A percentile compares a stretch with the other conserved stretches of the same genome.
Conservation (phyloP, 2,113 vertebrate genomes). For the Oncorhynchus clarkii region DNA sequence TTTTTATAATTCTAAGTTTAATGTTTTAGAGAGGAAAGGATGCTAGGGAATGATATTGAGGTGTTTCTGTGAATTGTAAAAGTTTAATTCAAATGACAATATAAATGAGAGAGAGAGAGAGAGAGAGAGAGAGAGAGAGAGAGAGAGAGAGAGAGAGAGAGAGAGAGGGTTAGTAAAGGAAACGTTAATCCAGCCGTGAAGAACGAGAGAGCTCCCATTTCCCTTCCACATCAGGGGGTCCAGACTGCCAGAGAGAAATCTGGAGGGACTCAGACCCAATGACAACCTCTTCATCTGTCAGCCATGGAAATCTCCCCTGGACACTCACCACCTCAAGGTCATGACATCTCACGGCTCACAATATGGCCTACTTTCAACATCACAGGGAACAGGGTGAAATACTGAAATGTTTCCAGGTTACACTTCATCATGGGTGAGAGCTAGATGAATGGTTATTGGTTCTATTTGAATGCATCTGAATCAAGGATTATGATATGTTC, state of each 20-base stretch:
- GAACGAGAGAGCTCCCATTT: neutral
- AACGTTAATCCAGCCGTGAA: slow-evolving; percentile 15
- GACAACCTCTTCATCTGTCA: neutral
- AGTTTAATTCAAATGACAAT: too few species aligned
- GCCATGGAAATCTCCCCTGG: neutral
- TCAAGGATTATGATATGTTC: neutral
- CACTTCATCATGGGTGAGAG: neutral
- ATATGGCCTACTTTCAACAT: neutral
- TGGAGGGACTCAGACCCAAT: neutral
- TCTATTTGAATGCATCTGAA: neutral
- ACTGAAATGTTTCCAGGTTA: neutral
- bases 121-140: neutral
- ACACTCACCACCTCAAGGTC: neutral
- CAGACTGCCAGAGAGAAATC: neutral
- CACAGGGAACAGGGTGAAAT: neutral
- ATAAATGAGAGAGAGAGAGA: slow-evolving; percentile 1
- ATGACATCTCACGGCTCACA: neutral
- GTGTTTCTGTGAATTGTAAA: too few species aligned
- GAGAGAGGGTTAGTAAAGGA: neutral
- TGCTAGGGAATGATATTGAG: too few species aligned
- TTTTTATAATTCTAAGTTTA: too few species aligned
- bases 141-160: slow-evolving; percentile 1
- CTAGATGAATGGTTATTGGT: neutral
- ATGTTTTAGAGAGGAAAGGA: too few species aligned
- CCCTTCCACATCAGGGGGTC: slow-evolving; percentile 1